Conservation (phyloP, 2,113 vertebrate species). For the Podilymbus podiceps region DNA sequence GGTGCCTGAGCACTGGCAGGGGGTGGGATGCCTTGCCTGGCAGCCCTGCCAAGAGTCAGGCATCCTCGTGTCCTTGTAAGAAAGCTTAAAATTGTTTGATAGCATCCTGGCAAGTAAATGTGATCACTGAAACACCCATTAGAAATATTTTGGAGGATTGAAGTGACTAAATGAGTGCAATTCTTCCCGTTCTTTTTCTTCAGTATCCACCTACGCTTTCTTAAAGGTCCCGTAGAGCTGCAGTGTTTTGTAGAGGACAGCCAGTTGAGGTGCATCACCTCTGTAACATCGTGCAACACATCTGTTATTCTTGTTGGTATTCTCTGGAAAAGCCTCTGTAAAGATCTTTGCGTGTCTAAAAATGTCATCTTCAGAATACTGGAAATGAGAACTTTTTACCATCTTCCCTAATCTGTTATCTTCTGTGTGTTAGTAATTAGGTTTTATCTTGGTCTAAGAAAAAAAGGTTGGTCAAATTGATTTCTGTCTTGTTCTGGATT, state of each 20-base stretch:
- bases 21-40: background rate
- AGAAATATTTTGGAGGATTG: background rate
- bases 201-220: background rate
- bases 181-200: background rate
- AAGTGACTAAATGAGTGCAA: background rate
- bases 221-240: background rate
- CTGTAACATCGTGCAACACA: background rate
- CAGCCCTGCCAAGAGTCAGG: background rate
- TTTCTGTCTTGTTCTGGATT: background rate
- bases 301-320: background rate
- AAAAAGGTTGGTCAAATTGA: background rate
- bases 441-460: background rate
- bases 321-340: background rate
- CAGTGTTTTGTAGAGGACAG: background rate
- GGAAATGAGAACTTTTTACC: background rate
- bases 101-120: background rate
- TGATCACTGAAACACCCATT: background rate
- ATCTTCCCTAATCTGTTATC: background rate
- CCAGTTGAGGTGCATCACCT: fast-evolving
- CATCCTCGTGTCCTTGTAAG: background rate
- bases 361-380: background rate
- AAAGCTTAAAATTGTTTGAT: background rate
- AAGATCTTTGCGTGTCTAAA: background rate
- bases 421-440: background rate
- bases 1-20: background rate